These are phyloP conservation scores for Melanotaenia maccullochi DNA, from an alignment of 2,797 vertebrate species.

Conservation along the genomic window DNA sequence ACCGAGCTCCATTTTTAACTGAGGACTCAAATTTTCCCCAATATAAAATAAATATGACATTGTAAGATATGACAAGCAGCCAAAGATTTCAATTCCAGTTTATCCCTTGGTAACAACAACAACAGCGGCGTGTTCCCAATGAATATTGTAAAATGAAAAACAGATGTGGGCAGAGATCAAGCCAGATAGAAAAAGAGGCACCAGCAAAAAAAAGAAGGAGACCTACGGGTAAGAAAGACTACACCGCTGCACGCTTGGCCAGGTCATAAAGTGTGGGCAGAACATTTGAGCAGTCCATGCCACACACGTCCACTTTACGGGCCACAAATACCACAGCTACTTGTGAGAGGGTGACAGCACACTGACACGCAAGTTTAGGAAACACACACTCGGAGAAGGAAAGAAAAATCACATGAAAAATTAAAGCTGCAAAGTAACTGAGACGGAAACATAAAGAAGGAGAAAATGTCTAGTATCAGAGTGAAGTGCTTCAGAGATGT, in stretches of 20 bases:
- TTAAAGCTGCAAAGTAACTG: slow-evolving; percentile 11
- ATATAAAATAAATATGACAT: slow-evolving; percentile 5
- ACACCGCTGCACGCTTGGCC: slow-evolving; percentile 37
- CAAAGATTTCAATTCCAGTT: slow-evolving; percentile 18
- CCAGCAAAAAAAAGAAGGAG: slow-evolving; percentile 5
- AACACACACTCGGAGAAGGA: slow-evolving; percentile 26
- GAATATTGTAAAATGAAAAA: slow-evolving; percentile 15
- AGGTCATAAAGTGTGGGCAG: slow-evolving; percentile 53
- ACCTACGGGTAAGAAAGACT: slow-evolving; percentile 29
- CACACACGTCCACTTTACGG: slow-evolving; percentile 64
- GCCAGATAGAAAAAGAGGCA: slow-evolving; percentile 12
- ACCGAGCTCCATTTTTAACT: background rate
- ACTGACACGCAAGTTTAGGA: slow-evolving; percentile 52
- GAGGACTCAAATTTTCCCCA: background rate
- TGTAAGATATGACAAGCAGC: slow-evolving; percentile 2
- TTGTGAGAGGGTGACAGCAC: slow-evolving; percentile 67
- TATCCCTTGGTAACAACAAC: slow-evolving; percentile 15
- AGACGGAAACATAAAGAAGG: slow-evolving; percentile 20
- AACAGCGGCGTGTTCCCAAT: slow-evolving; percentile 1
- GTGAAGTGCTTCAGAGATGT: slow-evolving; percentile 21
- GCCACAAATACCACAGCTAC: slow-evolving; percentile 72
- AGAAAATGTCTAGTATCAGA: slow-evolving; percentile 24
- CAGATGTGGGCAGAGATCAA: slow-evolving; percentile 15
- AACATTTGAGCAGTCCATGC: slow-evolving; percentile 26
- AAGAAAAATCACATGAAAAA: slow-evolving; percentile 29